phyloP scores from a whole-genome alignment of 1,140 invertebrate species.

The Drosophila fuyamai region DNA sequence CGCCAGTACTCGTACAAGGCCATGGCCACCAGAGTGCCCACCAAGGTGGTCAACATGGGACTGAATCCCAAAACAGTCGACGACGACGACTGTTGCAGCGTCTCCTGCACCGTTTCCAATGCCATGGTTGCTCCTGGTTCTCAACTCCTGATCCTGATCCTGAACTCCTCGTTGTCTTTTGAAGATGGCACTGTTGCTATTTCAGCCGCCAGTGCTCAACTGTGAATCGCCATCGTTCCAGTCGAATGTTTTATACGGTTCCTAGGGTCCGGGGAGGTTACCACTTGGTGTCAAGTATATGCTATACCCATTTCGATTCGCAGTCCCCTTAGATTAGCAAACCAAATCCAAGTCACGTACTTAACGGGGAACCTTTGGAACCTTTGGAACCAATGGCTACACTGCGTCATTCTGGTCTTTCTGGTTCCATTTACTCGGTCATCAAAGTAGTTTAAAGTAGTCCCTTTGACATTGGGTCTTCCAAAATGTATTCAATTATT shows the following conservation, averaged over 20 bases:
- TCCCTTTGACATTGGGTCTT: too few species aligned
- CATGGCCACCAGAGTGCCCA: slow-evolving; percentile 64
- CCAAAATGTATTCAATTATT: too few species aligned
- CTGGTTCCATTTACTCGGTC: slow-evolving; percentile 3
- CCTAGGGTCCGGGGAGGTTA: neutral
- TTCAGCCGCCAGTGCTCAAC: slow-evolving; percentile 56
- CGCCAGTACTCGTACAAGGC: slow-evolving; percentile 76
- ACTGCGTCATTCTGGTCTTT: slow-evolving; percentile 21
- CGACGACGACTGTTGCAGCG: slow-evolving; percentile 49
- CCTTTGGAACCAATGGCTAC: slow-evolving; percentile 30
- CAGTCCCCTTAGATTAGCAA: slow-evolving; percentile 47
- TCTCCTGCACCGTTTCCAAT: slow-evolving; percentile 74
- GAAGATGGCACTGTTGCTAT: slow-evolving; percentile 29
- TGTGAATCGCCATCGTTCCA: slow-evolving; percentile 25
- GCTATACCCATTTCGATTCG: slow-evolving; percentile 8
- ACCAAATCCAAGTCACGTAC: slow-evolving; percentile 64
- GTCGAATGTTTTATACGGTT: slow-evolving; percentile 48
- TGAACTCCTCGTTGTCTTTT: slow-evolving; percentile 16
- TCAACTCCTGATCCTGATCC: slow-evolving; percentile 9
- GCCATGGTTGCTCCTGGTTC: slow-evolving; percentile 51
- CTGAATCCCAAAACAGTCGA: slow-evolving; percentile 31
- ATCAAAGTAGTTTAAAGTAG: too few species aligned
- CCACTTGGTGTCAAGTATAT: slow-evolving; percentile 61
- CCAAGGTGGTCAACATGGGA: slow-evolving; percentile 63
- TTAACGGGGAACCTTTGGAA: slow-evolving; percentile 11